These are phyloP conservation scores for Euglossa dilemma DNA, from an alignment of 1,140 invertebrate genomes.

Conservation along the genomic window DNA sequence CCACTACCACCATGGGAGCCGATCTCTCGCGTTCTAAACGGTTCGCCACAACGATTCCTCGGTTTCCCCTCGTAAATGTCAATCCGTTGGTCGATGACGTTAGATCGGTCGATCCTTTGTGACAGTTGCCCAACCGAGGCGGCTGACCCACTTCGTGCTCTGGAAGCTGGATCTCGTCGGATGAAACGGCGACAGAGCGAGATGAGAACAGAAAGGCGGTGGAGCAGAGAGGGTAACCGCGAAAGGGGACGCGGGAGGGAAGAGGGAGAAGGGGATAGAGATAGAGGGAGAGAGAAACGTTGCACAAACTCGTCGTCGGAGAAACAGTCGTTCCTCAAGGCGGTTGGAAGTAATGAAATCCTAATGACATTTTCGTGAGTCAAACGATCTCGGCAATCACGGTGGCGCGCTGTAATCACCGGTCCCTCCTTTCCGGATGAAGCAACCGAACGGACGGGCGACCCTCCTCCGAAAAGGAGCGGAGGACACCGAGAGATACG, in stretches of 20 bases:
- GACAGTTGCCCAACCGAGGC: slow-evolving; percentile 64
- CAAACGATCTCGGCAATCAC: slow-evolving; percentile 73
- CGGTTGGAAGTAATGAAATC: slow-evolving; percentile 74
- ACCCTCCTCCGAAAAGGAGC: slow-evolving; percentile 55
- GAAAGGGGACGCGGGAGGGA: background rate
- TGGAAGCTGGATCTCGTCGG: slow-evolving; percentile 47
- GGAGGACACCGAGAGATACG: slow-evolving; percentile 19
- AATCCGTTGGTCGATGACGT: slow-evolving; percentile 57
- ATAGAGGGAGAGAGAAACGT: slow-evolving; percentile 38
- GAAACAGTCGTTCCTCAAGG: slow-evolving; percentile 62
- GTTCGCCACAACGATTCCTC: background rate
- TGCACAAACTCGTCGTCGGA: slow-evolving; percentile 66
- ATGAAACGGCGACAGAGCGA: slow-evolving; percentile 17
- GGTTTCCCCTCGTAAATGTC: slow-evolving; percentile 54
- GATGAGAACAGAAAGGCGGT: slow-evolving; percentile 1
- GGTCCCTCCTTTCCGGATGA: slow-evolving; percentile 72
- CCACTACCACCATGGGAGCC: background rate
- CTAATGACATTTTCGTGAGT: slow-evolving; percentile 80
- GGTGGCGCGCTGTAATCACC: slow-evolving; percentile 65
- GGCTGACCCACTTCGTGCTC: slow-evolving; percentile 65
- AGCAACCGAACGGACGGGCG: slow-evolving; percentile 58
- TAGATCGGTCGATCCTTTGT: slow-evolving; percentile 58
- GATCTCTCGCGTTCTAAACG: slow-evolving; percentile 5
- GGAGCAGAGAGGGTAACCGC: slow-evolving; percentile 10
- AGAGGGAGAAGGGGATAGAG: background rate